phyloP scores from a whole-genome alignment of 2,888 invertebrate genomes.

The Scaptomyza caliginosa region DNA sequence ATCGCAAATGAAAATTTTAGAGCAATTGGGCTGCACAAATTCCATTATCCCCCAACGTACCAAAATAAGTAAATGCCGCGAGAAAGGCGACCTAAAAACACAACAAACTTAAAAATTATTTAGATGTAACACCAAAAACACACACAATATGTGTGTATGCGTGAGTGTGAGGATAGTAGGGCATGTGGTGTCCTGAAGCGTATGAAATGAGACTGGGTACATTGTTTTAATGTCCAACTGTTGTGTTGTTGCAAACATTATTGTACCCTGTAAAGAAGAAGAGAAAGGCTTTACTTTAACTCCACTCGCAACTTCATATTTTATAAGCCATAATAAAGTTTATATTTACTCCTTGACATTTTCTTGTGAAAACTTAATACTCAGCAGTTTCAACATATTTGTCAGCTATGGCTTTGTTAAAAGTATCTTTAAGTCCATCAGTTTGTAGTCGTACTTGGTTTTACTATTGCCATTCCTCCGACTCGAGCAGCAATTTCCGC shows the following conservation, averaged over 20 bases:
- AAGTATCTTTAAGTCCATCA: slow-evolving; percentile 5
- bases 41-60: slow-evolving; percentile 31
- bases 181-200: slow-evolving; percentile 44
- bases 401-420: too few relatives aligned
- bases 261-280: slow-evolving; percentile 23
- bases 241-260: slow-evolving; percentile 12
- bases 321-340: too few relatives aligned
- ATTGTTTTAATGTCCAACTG: slow-evolving; percentile 59
- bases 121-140: slow-evolving; percentile 34
- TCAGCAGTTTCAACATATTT: too few relatives aligned
- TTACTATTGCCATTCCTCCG: slow-evolving; percentile 30
- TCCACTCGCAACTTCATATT: too few relatives aligned
- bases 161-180: slow-evolving; percentile 4
- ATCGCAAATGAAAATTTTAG: slow-evolving; percentile 17
- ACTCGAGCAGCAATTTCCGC: slow-evolving; percentile 73
- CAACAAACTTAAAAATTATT: slow-evolving; percentile 57
- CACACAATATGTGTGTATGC: not conserved
- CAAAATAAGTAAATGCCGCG: slow-evolving; percentile 37
- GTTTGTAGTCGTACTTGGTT: slow-evolving; percentile 7
- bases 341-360: too few relatives aligned
- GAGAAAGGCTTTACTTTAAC: too few relatives aligned
- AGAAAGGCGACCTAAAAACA: slow-evolving; percentile 29
- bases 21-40: slow-evolving; percentile 45
- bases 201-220: slow-evolving; percentile 50
- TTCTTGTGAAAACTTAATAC: too few relatives aligned